A percentile compares a stretch with the other conserved stretches of the same genome.
phyloP scores from a whole-genome alignment of 2,888 invertebrate species.

The Mimas tiliae region DNA sequence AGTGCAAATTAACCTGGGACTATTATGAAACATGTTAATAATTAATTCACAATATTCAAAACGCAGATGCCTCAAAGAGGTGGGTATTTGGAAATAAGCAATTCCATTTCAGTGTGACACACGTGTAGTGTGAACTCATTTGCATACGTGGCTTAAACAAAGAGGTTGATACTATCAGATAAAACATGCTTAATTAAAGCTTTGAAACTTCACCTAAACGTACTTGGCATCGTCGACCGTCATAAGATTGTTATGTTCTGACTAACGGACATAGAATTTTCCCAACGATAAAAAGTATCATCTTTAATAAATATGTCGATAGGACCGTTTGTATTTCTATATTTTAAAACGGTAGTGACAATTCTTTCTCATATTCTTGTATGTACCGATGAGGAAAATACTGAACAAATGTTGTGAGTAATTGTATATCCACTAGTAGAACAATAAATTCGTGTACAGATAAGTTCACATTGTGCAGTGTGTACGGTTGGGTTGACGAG shows the following conservation, averaged over 20 bases:
- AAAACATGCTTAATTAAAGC: conserved; percentile 36
- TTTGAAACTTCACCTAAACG: conserved; percentile 24
- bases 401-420: no score
- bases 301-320: neutral
- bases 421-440: neutral
- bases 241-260: conserved; percentile 18
- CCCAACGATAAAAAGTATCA: neutral
- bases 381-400: no score
- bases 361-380: no score
- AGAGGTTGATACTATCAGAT: conserved; percentile 43
- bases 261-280: neutral
- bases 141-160: conserved; percentile 39
- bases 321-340: no score
- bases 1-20: neutral
- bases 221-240: conserved; percentile 23
- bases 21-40: conserved; percentile 15
- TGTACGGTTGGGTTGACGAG: conserved; percentile 15
- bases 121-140: conserved; percentile 55
- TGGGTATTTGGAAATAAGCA: conserved; percentile 54
- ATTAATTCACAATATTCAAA: conserved; percentile 20
- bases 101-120: conserved; percentile 61
- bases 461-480: conserved; percentile 53
- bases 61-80: conserved; percentile 56
- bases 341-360: no score
- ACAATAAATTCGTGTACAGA: conserved; percentile 45